Evolutionary conservation across 2,113 vertebrate genomes (phyloP).

Genomic region (Chaetura pelagica): DNA sequence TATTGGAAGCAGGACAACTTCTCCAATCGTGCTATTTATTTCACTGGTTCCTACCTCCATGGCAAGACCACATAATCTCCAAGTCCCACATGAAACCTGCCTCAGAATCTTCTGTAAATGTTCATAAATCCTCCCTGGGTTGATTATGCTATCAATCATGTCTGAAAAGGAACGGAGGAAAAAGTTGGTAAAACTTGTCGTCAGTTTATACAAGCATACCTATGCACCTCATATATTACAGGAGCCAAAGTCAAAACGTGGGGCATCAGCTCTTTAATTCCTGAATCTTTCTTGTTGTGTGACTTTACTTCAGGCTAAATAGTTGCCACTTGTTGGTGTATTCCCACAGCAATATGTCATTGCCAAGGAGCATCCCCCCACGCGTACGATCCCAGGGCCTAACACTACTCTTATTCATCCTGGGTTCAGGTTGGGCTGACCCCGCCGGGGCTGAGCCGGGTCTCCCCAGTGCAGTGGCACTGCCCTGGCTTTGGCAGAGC

Average conservation of each 20-base stretch:
- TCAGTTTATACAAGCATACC: not conserved
- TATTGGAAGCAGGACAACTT: constrained; percentile 57
- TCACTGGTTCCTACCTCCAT: constrained; percentile 37
- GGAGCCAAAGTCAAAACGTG: not conserved
- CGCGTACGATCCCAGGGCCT: not conserved
- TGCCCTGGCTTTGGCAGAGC: not conserved
- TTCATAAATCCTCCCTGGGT: constrained; percentile 25
- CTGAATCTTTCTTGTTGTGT: constrained; percentile 19
- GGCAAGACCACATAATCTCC: constrained; percentile 58
- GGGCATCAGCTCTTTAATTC: constrained; percentile 36
- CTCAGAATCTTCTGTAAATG: constrained; percentile 58
- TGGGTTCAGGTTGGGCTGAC: not conserved
- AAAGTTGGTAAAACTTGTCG: constrained; percentile 64
- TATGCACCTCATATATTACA: constrained; percentile 22
- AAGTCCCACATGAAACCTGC: constrained; percentile 65
- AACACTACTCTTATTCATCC: constrained; percentile 46
- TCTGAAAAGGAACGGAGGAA: constrained; percentile 33
- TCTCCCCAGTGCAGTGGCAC: not conserved
- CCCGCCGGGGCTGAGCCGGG: not conserved
- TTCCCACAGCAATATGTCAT: constrained; percentile 53
- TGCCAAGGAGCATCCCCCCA: constrained; percentile 53
- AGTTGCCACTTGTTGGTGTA: constrained; percentile 36
- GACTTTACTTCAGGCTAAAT: constrained; percentile 33
- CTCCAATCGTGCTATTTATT: constrained; percentile 52
- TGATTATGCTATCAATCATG: constrained; percentile 50